phyloP scores from a whole-genome alignment of 2,113 vertebrate species.

The Miniopterus natalensis region DNA sequence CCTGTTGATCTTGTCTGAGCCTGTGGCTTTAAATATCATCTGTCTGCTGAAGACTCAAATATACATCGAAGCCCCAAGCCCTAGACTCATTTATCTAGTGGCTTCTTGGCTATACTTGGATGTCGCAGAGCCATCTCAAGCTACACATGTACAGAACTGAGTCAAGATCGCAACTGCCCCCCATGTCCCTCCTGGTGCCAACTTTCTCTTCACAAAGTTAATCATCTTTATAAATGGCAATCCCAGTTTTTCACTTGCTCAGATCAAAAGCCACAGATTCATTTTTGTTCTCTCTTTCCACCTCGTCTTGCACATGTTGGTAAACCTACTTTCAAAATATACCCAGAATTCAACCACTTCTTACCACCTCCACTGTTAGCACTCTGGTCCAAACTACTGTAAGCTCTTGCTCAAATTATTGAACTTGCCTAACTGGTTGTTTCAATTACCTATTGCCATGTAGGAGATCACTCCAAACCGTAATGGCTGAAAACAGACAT shows the following conservation, averaged over 20 bases:
- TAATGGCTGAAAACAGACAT: not conserved
- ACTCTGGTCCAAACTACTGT: not conserved
- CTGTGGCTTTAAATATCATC: not conserved
- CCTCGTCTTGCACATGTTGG: not conserved
- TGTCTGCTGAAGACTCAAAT: not conserved
- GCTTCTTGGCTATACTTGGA: not conserved
- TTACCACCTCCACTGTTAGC: not conserved
- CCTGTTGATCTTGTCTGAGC: not conserved
- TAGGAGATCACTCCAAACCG: not conserved
- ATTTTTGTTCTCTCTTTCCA: constrained; percentile 12
- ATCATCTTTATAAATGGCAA: not conserved
- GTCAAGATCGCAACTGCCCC: not conserved
- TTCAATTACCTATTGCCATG: not conserved
- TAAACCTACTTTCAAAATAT: not conserved
- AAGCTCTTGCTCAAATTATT: not conserved
- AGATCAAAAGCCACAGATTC: not conserved
- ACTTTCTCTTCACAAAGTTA: not conserved
- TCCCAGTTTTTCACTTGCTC: constrained; percentile 21
- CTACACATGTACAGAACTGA: not conserved
- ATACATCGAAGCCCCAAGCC: not conserved
- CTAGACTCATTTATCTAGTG: not conserved
- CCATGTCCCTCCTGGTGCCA: not conserved
- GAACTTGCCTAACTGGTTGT: not conserved
- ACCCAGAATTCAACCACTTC: not conserved
- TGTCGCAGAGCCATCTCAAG: not conserved